These are phyloP conservation scores for Lucinisca nassula DNA, from an alignment of 2,888 invertebrate genomes.

Conservation along the genomic window DNA sequence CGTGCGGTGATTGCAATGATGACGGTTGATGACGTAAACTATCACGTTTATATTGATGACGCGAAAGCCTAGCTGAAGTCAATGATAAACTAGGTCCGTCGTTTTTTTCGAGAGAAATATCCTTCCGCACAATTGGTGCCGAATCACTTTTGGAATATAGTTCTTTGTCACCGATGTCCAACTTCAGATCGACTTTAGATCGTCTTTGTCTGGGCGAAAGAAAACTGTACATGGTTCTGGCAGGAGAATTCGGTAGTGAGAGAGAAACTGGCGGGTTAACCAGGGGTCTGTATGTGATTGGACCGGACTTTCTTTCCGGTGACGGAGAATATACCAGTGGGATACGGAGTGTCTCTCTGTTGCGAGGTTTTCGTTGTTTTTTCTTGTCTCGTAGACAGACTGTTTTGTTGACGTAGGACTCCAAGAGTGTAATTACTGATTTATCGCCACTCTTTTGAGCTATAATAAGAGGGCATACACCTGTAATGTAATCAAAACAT, in stretches of 20 bases:
- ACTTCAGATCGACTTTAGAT: neutral
- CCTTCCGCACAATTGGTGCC: slow-evolving; percentile 28
- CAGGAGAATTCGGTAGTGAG: neutral
- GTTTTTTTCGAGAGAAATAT: slow-evolving; percentile 40
- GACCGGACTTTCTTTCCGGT: slow-evolving; percentile 37
- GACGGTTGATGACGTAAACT: slow-evolving; percentile 44
- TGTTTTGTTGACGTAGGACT: slow-evolving; percentile 43
- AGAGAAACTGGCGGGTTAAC: neutral
- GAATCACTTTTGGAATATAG: slow-evolving; percentile 50
- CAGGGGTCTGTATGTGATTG: neutral
- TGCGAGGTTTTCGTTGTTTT: slow-evolving; percentile 53
- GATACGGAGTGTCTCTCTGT: slow-evolving; percentile 46
- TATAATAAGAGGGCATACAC: slow-evolving; percentile 70
- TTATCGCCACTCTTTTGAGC: slow-evolving; percentile 63
- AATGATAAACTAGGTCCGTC: slow-evolving; percentile 43
- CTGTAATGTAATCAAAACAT: slow-evolving; percentile 49
- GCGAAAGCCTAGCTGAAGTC: slow-evolving; percentile 60
- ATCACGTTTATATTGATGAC: slow-evolving; percentile 66
- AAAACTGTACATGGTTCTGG: neutral
- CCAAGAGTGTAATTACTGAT: slow-evolving; percentile 58
- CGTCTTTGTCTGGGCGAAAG: neutral
- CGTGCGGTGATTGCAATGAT: slow-evolving; percentile 21
- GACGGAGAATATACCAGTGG: slow-evolving; percentile 63
- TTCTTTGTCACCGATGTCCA: neutral
- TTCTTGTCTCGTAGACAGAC: slow-evolving; percentile 38